Percentiles rank a stretch among this genome's conserved stretches.
These are phyloP conservation scores for Drosophila kambysellisi DNA, from an alignment of 2,888 invertebrate genomes.

Conservation along the genomic window DNA sequence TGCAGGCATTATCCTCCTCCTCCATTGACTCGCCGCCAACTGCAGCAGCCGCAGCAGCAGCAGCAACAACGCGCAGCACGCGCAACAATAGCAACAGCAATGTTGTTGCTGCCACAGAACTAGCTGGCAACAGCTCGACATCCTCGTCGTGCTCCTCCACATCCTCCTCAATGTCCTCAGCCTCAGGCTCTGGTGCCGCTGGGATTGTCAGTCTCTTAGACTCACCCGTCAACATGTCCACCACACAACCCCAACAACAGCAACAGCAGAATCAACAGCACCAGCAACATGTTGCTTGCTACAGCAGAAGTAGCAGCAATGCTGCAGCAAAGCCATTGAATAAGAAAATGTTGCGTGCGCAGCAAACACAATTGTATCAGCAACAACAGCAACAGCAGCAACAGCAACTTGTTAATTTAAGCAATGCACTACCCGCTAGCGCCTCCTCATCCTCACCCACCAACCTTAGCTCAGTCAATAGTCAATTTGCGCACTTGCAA, in stretches of 20 bases:
- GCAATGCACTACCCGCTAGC: conserved; percentile 44
- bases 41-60: conserved; percentile 13
- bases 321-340: conserved; percentile 78
- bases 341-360: conserved; percentile 84
- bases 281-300: conserved; percentile 51
- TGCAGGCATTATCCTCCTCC: conserved; percentile 70
- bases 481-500: conserved; percentile 58
- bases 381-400: conserved; percentile 63
- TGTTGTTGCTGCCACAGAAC: conserved; percentile 36
- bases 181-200: conserved; percentile 36
- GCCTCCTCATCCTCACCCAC: conserved; percentile 47
- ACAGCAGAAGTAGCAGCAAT: conserved; percentile 42
- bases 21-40: conserved; percentile 62
- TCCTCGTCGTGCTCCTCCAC: conserved; percentile 62
- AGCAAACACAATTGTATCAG: conserved; percentile 82
- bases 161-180: conserved; percentile 57
- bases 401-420: conserved; percentile 30
- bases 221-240: conserved; percentile 73
- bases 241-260: conserved; percentile 51
- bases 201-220: conserved; percentile 50
- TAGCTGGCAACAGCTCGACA: conserved; percentile 39
- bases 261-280: conserved; percentile 42
- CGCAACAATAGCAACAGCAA: conserved; percentile 42
- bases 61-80: conserved; percentile 55
- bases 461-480: conserved; percentile 56